phyloP scores from a whole-genome alignment of 2,797 vertebrate genomes.

The Etheostoma perlongum region DNA sequence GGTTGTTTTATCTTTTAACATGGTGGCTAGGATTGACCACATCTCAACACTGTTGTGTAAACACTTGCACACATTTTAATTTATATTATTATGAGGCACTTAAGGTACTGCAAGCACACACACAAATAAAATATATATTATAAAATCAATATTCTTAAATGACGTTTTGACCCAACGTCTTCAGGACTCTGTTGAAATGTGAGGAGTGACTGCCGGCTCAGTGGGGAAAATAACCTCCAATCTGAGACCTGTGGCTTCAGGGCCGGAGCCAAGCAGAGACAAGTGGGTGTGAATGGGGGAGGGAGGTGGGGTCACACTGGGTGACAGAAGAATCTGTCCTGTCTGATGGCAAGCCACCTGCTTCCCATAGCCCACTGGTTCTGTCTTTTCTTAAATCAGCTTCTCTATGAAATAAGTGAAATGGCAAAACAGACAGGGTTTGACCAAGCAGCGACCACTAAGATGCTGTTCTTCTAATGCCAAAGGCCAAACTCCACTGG shows the following conservation, averaged over 20 bases:
- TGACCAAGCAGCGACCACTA: neutral
- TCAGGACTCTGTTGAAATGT: slow-evolving; percentile 25
- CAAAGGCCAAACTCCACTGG: neutral
- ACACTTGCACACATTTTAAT: neutral
- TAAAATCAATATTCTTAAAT: slow-evolving; percentile 12
- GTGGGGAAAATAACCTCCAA: slow-evolving; percentile 59
- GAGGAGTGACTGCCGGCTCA: slow-evolving; percentile 40
- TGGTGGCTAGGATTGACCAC: neutral
- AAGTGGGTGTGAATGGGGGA: slow-evolving; percentile 44
- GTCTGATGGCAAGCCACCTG: slow-evolving; percentile 71
- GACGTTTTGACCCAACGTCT: slow-evolving; percentile 26
- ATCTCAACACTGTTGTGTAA: neutral
- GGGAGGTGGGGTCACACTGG: slow-evolving; percentile 38
- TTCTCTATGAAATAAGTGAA: neutral
- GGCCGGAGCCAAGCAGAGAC: slow-evolving; percentile 48
- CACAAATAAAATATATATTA: neutral
- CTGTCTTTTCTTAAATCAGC: slow-evolving; percentile 24
- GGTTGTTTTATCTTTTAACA: neutral
- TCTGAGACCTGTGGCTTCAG: slow-evolving; percentile 61
- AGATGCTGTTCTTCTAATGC: neutral
- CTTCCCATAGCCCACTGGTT: slow-evolving; percentile 52
- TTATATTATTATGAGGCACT: neutral
- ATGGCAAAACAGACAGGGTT: neutral
- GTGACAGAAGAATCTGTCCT: slow-evolving; percentile 55
- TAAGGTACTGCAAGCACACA: no score